Conservation (phyloP, 2,888 invertebrate species). For the Dorcus hopei region DNA sequence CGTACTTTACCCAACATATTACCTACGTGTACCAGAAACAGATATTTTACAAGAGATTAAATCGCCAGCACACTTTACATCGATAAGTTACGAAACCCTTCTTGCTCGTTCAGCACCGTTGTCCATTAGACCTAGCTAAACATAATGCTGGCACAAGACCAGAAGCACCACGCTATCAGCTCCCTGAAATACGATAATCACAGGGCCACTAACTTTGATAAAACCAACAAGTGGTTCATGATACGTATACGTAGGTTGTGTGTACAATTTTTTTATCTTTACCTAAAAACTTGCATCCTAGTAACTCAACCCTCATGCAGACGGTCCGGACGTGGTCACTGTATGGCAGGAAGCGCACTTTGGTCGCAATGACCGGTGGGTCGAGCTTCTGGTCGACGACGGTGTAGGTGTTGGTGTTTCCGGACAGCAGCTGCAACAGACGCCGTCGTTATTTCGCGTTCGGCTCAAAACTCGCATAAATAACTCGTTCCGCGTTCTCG, state of each 20-base stretch:
- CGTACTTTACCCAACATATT: no score
- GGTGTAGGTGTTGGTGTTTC: slow-evolving; percentile 76
- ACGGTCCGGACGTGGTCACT: slow-evolving; percentile 74
- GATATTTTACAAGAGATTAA: no score
- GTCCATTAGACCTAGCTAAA: slow-evolving; percentile 14
- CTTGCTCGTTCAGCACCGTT: slow-evolving; percentile 14
- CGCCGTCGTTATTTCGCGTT: slow-evolving; percentile 18
- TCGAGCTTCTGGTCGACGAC: slow-evolving; percentile 70
- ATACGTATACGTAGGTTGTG: neutral
- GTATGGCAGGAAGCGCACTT: slow-evolving; percentile 76
- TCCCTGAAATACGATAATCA: neutral
- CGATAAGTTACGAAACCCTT: no score
- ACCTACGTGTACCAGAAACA: no score
- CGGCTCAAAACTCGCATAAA: slow-evolving; percentile 1
- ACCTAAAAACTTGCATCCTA: slow-evolving; percentile 78
- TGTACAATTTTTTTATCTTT: neutral
- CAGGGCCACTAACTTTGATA: neutral
- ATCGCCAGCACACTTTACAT: no score
- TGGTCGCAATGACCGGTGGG: slow-evolving; percentile 73
- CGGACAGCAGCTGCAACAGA: slow-evolving; percentile 67
- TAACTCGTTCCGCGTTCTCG: slow-evolving; percentile 4
- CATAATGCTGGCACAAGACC: slow-evolving; percentile 16
- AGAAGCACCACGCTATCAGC: neutral
- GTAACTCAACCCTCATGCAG: slow-evolving; percentile 77
- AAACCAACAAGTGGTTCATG: slow-evolving; percentile 1